phyloP scores from a whole-genome alignment of 2,888 invertebrate species.

The Balanococcus diminutus region DNA sequence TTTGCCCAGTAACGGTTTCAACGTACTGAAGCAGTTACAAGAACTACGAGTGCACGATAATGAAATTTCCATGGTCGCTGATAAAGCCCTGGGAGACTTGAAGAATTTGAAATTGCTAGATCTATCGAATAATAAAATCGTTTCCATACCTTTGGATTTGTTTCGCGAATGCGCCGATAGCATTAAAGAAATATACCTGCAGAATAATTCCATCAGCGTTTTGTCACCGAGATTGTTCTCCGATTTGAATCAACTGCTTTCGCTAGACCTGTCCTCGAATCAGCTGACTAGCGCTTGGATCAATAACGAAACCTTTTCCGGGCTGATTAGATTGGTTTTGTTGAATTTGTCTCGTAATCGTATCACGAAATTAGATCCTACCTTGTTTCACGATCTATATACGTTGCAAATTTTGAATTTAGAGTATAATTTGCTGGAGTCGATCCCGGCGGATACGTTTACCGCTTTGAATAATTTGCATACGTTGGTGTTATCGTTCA shows the following conservation, averaged over 20 bases:
- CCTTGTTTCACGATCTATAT: constrained; percentile 83
- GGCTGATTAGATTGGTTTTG: constrained; percentile 84
- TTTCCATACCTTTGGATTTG: constrained; percentile 82
- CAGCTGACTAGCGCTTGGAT: constrained; percentile 87
- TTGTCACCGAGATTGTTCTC: constrained; percentile 84
- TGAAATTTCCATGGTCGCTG: constrained; percentile 85
- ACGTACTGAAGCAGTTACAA: constrained; percentile 76
- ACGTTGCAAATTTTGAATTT: constrained; percentile 84
- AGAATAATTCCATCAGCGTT: constrained; percentile 88
- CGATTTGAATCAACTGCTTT: constrained; percentile 80
- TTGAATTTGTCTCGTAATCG: constrained; percentile 85
- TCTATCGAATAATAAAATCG: constrained; percentile 87
- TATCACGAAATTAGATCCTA: constrained; percentile 79
- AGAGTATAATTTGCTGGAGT: constrained; percentile 82
- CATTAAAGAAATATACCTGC: constrained; percentile 86
- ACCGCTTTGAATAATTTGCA: constrained; percentile 91
- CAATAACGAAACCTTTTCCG: constrained; percentile 82
- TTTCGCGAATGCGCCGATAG: constrained; percentile 79
- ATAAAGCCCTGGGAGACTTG: constrained; percentile 80
- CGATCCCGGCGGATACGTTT: constrained; percentile 85
- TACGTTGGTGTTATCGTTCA: constrained; percentile 83
- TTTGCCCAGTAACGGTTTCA: constrained; percentile 82
- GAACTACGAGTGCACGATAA: constrained; percentile 86
- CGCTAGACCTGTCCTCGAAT: constrained; percentile 84
- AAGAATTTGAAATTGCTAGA: constrained; percentile 84